Conservation (phyloP, 2,888 invertebrate genomes). For the Eristalis pertinax region DNA sequence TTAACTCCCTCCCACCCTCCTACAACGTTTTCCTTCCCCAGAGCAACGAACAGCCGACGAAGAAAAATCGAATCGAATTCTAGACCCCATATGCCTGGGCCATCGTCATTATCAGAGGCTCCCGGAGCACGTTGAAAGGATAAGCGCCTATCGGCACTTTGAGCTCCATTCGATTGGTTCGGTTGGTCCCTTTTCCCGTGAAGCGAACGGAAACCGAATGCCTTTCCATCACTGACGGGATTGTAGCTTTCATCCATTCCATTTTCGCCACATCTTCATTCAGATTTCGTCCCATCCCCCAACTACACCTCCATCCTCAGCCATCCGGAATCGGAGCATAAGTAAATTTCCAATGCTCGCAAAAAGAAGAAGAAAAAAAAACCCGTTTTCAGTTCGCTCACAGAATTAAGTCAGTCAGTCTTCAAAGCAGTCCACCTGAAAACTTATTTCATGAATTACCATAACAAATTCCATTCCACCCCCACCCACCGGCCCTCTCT, state of each 20-base stretch:
- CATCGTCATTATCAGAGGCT: background rate
- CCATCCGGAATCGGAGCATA: background rate
- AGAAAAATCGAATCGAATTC: background rate
- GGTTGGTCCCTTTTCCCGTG: background rate
- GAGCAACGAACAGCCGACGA: background rate
- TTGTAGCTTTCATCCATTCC: background rate
- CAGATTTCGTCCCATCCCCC: background rate
- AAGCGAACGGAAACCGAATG: too few species aligned
- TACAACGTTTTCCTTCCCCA: background rate
- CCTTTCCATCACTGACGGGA: too few species aligned
- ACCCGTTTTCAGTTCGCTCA: constrained; percentile 14
- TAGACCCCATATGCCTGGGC: background rate
- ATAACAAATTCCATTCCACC: constrained; percentile 17
- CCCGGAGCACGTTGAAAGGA: background rate
- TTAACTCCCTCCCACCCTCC: background rate
- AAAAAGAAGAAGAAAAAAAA: background rate
- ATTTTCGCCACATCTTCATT: background rate
- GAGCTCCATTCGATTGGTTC: too few species aligned
- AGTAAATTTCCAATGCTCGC: background rate
- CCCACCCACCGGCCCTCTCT: background rate
- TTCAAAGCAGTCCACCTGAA: constrained; percentile 51
- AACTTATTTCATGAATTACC: constrained; percentile 49
- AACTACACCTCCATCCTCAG: too few species aligned
- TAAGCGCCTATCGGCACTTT: background rate
- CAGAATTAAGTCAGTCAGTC: constrained; percentile 37